Conservation (phyloP, 1,140 invertebrate species). For the Portunus trituberculatus region DNA sequence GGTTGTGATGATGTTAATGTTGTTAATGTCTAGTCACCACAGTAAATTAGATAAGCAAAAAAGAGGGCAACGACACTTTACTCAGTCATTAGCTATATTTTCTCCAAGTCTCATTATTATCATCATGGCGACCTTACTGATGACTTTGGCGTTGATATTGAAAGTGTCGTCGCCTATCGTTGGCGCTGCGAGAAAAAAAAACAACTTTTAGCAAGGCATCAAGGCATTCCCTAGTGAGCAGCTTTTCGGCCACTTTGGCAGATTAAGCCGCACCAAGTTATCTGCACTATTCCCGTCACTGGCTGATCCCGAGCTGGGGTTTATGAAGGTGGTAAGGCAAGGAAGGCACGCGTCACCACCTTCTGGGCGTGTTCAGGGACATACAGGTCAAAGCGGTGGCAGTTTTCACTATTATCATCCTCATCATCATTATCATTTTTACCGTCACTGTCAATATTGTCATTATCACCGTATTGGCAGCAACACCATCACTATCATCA, state of each 20-base stretch:
- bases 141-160: no score
- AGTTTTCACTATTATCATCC: not conserved
- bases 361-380: not conserved
- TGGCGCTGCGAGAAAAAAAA: not conserved
- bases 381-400: not conserved
- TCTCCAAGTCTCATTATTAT: no score
- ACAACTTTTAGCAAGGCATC: not conserved
- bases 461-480: not conserved
- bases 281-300: slow-evolving; percentile 6
- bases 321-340: not conserved
- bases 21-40: no score
- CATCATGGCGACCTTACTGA: no score
- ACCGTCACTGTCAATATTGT: not conserved
- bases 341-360: not conserved
- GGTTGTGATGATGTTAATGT: no score
- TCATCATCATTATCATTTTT: not conserved
- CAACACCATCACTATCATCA: no score
- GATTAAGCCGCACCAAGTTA: slow-evolving; percentile 1
- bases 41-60: no score
- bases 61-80: no score
- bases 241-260: slow-evolving; percentile 6
- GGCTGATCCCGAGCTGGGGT: not conserved
- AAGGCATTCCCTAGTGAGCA: not conserved
- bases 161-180: not conserved
- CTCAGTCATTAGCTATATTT: no score